Percentiles rank a stretch among this genome's conserved stretches.
Conservation (phyloP, 2,797 vertebrate species). For the Naso thynnoides region DNA sequence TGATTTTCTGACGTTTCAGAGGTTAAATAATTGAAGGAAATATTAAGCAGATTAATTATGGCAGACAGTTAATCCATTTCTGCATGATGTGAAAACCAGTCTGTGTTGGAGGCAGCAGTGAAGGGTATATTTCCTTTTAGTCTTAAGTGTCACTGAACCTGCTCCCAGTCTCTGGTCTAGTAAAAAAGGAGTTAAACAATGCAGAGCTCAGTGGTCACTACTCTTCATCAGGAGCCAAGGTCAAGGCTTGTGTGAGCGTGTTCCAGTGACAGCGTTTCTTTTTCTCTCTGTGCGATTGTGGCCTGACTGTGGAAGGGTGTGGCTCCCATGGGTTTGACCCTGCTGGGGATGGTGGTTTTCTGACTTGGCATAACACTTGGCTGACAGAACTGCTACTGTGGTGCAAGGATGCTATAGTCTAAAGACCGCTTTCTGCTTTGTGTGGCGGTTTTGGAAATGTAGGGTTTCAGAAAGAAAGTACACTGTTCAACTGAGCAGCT, state of each 20-base stretch:
- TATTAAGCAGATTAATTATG: not conserved
- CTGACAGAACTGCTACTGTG: slow-evolving; percentile 75
- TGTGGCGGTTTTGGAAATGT: slow-evolving; percentile 69
- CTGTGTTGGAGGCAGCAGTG: not conserved
- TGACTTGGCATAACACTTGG: slow-evolving; percentile 78
- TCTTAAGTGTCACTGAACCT: not conserved
- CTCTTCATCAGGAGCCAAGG: slow-evolving; percentile 45
- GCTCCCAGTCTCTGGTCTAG: slow-evolving; percentile 1
- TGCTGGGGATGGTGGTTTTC: slow-evolving; percentile 71
- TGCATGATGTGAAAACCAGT: not conserved
- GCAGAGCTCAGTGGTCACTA: slow-evolving; percentile 33
- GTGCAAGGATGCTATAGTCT: slow-evolving; percentile 57
- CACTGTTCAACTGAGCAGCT: slow-evolving; percentile 39
- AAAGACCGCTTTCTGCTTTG: slow-evolving; percentile 65
- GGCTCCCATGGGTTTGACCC: slow-evolving; percentile 71
- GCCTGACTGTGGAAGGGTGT: slow-evolving; percentile 74
- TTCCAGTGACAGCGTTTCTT: slow-evolving; percentile 59
- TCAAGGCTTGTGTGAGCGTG: slow-evolving; percentile 49
- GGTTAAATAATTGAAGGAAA: not conserved
- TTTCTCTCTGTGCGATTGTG: slow-evolving; percentile 64
- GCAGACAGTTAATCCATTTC: not conserved
- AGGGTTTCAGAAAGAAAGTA: slow-evolving; percentile 67
- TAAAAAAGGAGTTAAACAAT: slow-evolving; percentile 33
- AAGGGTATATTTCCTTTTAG: slow-evolving; percentile 6
- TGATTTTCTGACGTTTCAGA: not conserved